Evolutionary conservation across 2,113 vertebrate species (phyloP).

Genomic region (Synchiropus splendidus): DNA sequence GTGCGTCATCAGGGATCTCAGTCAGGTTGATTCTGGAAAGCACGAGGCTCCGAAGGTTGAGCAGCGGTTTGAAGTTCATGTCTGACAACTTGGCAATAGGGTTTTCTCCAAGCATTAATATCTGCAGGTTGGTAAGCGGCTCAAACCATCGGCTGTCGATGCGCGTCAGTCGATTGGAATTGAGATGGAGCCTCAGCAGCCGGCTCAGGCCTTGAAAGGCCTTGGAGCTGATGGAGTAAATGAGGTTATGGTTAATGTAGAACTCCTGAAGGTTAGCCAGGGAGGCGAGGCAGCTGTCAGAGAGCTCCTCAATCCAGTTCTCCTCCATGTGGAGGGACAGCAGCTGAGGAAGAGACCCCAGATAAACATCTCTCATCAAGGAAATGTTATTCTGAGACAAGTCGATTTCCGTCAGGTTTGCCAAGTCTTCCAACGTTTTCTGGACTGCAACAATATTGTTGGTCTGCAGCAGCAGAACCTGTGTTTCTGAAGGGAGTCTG

Average conservation of each 20-base stretch:
- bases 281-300: conserved; percentile 77
- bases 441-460: conserved; percentile 88
- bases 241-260: conserved; percentile 94
- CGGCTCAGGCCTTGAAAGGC: conserved; percentile 83
- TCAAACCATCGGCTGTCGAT: conserved; percentile 91
- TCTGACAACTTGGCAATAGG: conserved; percentile 81
- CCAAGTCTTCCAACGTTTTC: conserved; percentile 75
- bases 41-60: conserved; percentile 90
- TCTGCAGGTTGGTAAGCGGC: conserved; percentile 83
- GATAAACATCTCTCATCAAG: conserved; percentile 76
- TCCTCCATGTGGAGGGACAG: conserved; percentile 93
- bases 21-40: conserved; percentile 92
- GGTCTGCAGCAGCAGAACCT: conserved; percentile 89
- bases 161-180: conserved; percentile 85
- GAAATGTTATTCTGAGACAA: conserved; percentile 96
- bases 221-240: conserved; percentile 78
- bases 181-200: conserved; percentile 92
- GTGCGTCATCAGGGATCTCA: conserved; percentile 82
- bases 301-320: conserved; percentile 84
- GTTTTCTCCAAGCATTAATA: conserved; percentile 97
- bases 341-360: conserved; percentile 76
- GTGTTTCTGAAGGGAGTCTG: conserved; percentile 79
- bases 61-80: conserved; percentile 89
- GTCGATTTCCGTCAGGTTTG: conserved; percentile 92
- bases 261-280: conserved; percentile 89